Percentiles rank a stretch among this genome's conserved stretches.
Evolutionary conservation across 2,797 vertebrate species (phyloP).

Genomic region (Gymnodraco acuticeps): DNA sequence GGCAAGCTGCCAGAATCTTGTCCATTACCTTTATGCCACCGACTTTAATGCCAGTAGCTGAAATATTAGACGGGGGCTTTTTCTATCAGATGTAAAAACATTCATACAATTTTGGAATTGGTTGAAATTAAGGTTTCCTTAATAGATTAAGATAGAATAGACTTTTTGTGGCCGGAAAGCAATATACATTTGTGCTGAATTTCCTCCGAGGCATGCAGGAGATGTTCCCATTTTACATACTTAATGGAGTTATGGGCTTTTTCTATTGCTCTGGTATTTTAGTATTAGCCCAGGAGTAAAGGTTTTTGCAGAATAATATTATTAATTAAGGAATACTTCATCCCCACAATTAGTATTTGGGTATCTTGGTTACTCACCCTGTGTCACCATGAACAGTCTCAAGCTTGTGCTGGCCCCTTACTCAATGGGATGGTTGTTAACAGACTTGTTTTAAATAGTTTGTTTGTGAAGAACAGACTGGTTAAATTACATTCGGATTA

Average conservation of each 20-base stretch:
- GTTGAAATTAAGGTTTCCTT: background rate
- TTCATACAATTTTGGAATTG: background rate
- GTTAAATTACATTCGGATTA: too few species aligned
- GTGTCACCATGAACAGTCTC: too few species aligned
- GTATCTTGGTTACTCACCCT: too few species aligned
- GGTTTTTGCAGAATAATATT: slow-evolving; percentile 1
- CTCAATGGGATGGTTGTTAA: too few species aligned
- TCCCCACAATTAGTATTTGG: too few species aligned
- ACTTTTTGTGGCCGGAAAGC: background rate
- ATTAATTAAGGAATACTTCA: too few species aligned
- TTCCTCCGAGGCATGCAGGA: slow-evolving; percentile 6
- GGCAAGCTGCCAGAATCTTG: slow-evolving; percentile 1
- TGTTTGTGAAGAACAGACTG: too few species aligned
- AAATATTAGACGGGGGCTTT: slow-evolving; percentile 19
- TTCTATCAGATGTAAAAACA: background rate
- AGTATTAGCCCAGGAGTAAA: background rate
- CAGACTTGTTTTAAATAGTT: too few species aligned
- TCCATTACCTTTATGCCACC: slow-evolving; percentile 12
- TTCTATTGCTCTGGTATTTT: slow-evolving; percentile 8
- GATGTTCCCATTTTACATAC: slow-evolving; percentile 2
- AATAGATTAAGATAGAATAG: background rate
- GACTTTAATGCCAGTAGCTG: slow-evolving; percentile 3
- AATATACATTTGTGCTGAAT: background rate
- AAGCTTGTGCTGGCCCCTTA: too few species aligned
- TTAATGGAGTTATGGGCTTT: background rate